A percentile compares a stretch with the other conserved stretches of the same genome.
phyloP scores from a whole-genome alignment of 2,113 vertebrate species.

The Macrotus californicus region DNA sequence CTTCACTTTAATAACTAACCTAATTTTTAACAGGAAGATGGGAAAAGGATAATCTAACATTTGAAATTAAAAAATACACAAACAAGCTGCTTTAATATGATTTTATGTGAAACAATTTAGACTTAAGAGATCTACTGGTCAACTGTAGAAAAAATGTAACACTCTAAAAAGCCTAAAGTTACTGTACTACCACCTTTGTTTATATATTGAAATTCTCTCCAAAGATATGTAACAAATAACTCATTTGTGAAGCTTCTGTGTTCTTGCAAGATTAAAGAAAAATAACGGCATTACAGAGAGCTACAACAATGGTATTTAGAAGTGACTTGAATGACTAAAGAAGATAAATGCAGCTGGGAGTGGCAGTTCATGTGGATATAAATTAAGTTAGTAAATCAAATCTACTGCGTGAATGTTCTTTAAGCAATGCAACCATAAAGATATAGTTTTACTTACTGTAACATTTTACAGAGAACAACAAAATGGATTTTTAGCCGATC shows the following conservation, averaged over 20 bases:
- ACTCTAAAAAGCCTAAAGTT: background rate
- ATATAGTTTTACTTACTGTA: slow-evolving; percentile 69
- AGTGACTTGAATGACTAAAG: slow-evolving; percentile 61
- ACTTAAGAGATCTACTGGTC: background rate
- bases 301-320: slow-evolving; percentile 67
- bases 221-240: background rate
- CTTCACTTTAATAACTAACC: slow-evolving; percentile 70
- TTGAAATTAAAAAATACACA: slow-evolving; percentile 46
- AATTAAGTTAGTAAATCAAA: slow-evolving; percentile 78
- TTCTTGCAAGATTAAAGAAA: slow-evolving; percentile 65
- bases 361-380: slow-evolving; percentile 53
- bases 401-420: background rate
- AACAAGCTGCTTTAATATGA: background rate
- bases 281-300: slow-evolving; percentile 56
- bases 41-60: slow-evolving; percentile 40
- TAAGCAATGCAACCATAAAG: slow-evolving; percentile 62
- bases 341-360: slow-evolving; percentile 67
- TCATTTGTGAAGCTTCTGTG: slow-evolving; percentile 41
- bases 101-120: background rate
- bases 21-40: background rate
- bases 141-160: background rate
- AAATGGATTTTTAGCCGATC: slow-evolving; percentile 39
- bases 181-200: background rate
- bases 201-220: background rate
- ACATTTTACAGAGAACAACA: slow-evolving; percentile 61